Base-by-base conservation (phyloP, 2,888 invertebrate genomes). In the Hartigia nigra region DNA sequence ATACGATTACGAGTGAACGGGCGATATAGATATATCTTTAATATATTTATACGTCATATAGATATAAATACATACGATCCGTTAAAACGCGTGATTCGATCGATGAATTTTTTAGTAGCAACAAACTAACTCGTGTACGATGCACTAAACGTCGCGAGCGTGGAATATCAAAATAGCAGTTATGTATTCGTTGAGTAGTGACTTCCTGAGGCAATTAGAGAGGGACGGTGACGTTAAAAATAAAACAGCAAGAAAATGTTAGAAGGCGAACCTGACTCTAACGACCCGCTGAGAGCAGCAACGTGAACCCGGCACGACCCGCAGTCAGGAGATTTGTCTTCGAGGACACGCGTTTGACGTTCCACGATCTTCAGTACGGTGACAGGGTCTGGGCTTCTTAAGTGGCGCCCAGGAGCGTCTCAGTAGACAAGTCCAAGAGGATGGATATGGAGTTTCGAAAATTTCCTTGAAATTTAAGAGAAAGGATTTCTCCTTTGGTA, bases 261-360 rank as follows among this genome's bases (percentile, higher is more conserved):
- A 74, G 82, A 76, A 75, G 82, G 72, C 70, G 74, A 70, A 74
- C 39, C 39, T 39, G 39, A 77, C 81, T 84, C 84, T 87, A 89
- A 90, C 89, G 90, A 90, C 86, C 87, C 87, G 86, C 86, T 86
- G 87, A 87, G 84, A 83, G 85, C 83, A 81, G 82, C 83, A 86
- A 84, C 86, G 84, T 84, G 84, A 80, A 80, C 81, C 80, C 78
- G 83, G 80, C 83, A 82, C 81, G 75, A 74, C 80, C 80, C 78
- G 79, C 82, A 78, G 72, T 77, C 77, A 55, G 85, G 83, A 86
- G 88, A 89, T 90, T 90, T 87, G 87, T 90, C 89, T 88, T 90
- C 86, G 82, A 79, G 81, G 84, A 85, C 81, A 81, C 85, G 84
- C 85, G 85, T 89, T 88, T 89, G 89, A 88, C 88, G 88, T 85